A percentile compares a stretch with the other conserved stretches of the same genome.
phyloP scores from a whole-genome alignment of 1,140 invertebrate species.

The Papilio xuthus region DNA sequence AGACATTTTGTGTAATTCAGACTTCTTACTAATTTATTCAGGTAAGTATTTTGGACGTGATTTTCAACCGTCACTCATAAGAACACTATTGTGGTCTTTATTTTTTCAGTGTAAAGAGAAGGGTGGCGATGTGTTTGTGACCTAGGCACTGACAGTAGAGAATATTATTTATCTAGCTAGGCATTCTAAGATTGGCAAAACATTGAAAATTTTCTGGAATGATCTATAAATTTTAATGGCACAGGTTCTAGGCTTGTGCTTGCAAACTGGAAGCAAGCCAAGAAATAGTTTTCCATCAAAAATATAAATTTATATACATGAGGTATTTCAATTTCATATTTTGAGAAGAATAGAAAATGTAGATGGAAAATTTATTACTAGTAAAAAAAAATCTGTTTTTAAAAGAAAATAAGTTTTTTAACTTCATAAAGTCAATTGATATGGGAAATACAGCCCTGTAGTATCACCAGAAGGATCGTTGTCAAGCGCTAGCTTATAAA shows the following conservation, averaged over 20 bases:
- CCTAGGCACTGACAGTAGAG: neutral
- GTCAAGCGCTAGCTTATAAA: too few relatives aligned
- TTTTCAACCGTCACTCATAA: neutral
- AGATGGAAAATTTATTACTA: conserved; percentile 26
- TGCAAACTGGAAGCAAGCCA: conserved; percentile 24
- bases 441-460: too few relatives aligned
- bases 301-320: conserved; percentile 38
- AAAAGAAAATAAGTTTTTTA: too few relatives aligned
- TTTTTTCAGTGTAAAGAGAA: neutral
- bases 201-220: conserved; percentile 18
- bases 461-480: too few relatives aligned
- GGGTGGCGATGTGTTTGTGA: neutral
- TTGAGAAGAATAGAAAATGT: conserved; percentile 34
- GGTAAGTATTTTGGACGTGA: too few relatives aligned
- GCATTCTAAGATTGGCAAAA: conserved; percentile 7
- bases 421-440: too few relatives aligned
- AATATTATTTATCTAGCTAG: neutral
- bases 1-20: too few relatives aligned
- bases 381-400: neutral
- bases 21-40: too few relatives aligned
- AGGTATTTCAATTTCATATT: conserved; percentile 34
- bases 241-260: conserved; percentile 10
- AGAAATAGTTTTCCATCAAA: conserved; percentile 27
- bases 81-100: neutral
- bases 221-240: conserved; percentile 36